Evolutionary conservation across 2,888 invertebrate species (phyloP).

Genomic region (Camponotus fellah): DNA sequence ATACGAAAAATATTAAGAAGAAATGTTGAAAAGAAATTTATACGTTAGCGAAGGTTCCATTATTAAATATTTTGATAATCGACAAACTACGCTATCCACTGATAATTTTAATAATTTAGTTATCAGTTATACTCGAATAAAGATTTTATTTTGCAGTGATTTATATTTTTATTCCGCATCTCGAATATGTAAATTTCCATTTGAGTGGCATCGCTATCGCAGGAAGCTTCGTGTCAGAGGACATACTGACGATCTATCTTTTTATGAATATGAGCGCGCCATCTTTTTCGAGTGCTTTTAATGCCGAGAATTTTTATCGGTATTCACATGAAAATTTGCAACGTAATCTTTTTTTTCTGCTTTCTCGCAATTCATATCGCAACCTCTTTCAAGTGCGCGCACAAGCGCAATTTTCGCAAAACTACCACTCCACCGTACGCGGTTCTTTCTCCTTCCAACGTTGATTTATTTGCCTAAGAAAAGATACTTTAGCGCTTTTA

Average conservation of each 20-base stretch:
- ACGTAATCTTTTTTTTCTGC: slow-evolving; percentile 35
- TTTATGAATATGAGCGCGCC: slow-evolving; percentile 31
- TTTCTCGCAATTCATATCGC: slow-evolving; percentile 23
- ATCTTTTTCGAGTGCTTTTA: slow-evolving; percentile 39
- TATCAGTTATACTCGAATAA: not conserved
- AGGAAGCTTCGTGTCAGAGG: slow-evolving; percentile 7
- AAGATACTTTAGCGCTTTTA: slow-evolving; percentile 46
- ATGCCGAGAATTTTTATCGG: slow-evolving; percentile 45
- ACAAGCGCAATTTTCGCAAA: slow-evolving; percentile 41
- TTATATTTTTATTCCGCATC: not conserved
- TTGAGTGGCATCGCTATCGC: slow-evolving; percentile 2
- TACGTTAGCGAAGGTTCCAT: not conserved
- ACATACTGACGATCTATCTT: slow-evolving; percentile 26
- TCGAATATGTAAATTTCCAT: slow-evolving; percentile 26
- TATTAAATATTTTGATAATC: not conserved
- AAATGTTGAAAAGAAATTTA: not conserved
- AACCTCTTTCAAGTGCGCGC: slow-evolving; percentile 2
- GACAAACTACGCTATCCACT: not conserved
- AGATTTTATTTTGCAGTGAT: slow-evolving; percentile 1
- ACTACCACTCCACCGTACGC: slow-evolving; percentile 40
- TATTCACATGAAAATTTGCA: slow-evolving; percentile 57
- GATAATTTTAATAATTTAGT: not conserved
- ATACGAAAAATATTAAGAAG: not conserved
- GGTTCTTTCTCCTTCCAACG: slow-evolving; percentile 4
- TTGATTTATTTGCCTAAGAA: slow-evolving; percentile 52